phyloP scores from a whole-genome alignment of 2,797 vertebrate species.

The Rhinophrynus dorsalis region DNA sequence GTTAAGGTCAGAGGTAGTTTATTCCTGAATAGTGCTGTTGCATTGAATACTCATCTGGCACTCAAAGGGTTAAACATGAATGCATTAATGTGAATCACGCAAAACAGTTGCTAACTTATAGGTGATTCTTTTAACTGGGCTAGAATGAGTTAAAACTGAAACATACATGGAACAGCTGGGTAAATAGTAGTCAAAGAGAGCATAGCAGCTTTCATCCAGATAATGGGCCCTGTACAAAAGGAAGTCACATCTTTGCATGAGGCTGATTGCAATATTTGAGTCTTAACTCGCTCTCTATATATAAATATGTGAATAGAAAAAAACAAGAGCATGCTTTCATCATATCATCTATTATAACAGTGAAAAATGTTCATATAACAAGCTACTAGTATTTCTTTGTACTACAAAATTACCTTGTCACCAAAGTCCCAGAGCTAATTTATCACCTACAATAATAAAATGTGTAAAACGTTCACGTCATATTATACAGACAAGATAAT shows the following conservation, averaged over 20 bases:
- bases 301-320: not conserved
- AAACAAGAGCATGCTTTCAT: not conserved
- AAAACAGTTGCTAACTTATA: too few relatives aligned
- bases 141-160: not conserved
- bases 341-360: not conserved
- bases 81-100: too few relatives aligned
- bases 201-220: not conserved
- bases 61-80: too few relatives aligned
- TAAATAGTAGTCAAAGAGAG: slow-evolving; percentile 17
- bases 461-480: too few relatives aligned
- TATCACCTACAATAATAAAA: too few relatives aligned
- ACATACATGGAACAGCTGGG: slow-evolving; percentile 16
- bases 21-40: too few relatives aligned
- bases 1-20: too few relatives aligned
- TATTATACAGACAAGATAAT: too few relatives aligned
- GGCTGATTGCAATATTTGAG: not conserved
- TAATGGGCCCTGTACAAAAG: slow-evolving; percentile 1
- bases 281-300: not conserved
- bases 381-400: too few relatives aligned
- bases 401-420: too few relatives aligned
- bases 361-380: not conserved
- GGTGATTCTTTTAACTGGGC: not conserved
- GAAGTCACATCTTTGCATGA: not conserved
- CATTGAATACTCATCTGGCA: too few relatives aligned
- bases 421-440: too few relatives aligned